These are phyloP conservation scores for Apogon talboti DNA, from an alignment of 2,797 vertebrate species.

Conservation along the genomic window DNA sequence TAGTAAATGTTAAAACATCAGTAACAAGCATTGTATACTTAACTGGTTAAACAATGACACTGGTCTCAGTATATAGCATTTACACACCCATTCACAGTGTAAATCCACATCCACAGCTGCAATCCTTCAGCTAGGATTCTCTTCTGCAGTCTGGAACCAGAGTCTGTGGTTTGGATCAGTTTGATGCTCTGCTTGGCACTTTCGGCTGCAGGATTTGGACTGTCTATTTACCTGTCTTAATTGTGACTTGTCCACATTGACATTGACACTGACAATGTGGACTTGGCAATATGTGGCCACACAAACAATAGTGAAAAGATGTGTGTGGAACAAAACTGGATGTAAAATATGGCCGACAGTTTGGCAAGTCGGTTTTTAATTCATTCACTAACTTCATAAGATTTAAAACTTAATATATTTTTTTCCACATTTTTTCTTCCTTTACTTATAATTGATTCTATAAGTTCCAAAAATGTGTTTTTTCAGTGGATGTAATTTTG, in stretches of 20 bases:
- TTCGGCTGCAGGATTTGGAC: slow-evolving; percentile 12
- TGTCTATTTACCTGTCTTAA: slow-evolving; percentile 45
- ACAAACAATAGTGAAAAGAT: slow-evolving; percentile 18
- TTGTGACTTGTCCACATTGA: slow-evolving; percentile 44
- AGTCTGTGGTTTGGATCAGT: slow-evolving; percentile 24
- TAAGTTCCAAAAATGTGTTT: too few relatives aligned
- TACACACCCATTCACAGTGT: slow-evolving; percentile 3
- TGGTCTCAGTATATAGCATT: slow-evolving; percentile 14
- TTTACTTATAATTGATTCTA: too few relatives aligned
- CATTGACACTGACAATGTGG: slow-evolving; percentile 26
- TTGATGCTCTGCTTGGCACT: slow-evolving; percentile 16
- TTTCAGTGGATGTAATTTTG: too few relatives aligned
- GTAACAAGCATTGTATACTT: too few relatives aligned
- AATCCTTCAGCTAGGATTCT: slow-evolving; percentile 13
- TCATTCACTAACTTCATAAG: too few relatives aligned
- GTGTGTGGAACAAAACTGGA: slow-evolving; percentile 13
- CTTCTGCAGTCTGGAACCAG: slow-evolving; percentile 2
- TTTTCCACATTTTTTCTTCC: too few relatives aligned
- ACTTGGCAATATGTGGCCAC: slow-evolving; percentile 19
- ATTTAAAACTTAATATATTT: too few relatives aligned
- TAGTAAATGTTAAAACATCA: too few relatives aligned
- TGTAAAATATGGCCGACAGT: not conserved
- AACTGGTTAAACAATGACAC: too few relatives aligned
- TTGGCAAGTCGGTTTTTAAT: too few relatives aligned
- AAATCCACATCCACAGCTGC: slow-evolving; percentile 31